Conservation (phyloP, 2,113 vertebrate genomes). For the Thinocorus orbignyianus region DNA sequence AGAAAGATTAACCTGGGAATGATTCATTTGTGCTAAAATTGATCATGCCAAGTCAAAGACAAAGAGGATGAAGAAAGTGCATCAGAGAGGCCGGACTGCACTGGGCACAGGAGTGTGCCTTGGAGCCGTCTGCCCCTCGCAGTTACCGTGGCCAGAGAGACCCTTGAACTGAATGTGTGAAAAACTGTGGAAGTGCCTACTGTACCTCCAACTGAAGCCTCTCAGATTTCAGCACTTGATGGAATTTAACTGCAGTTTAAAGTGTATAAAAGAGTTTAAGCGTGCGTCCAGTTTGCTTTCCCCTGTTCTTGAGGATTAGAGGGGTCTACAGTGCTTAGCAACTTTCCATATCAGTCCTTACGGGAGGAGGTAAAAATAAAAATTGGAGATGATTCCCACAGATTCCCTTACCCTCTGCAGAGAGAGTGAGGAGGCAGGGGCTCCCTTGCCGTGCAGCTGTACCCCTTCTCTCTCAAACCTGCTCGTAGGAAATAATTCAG, state of each 20-base stretch:
- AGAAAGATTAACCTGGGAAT: neutral
- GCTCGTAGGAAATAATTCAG: neutral
- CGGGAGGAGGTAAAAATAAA: neutral
- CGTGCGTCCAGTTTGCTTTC: neutral
- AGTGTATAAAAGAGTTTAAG: neutral
- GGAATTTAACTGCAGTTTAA: neutral
- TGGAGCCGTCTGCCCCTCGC: rapidly evolving
- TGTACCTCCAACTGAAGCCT: rapidly evolving
- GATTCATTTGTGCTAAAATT: neutral
- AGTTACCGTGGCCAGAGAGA: rapidly evolving
- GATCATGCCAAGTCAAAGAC: neutral
- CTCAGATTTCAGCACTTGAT: neutral
- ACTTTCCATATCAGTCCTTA: neutral
- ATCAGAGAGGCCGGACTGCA: neutral
- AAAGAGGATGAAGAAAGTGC: neutral
- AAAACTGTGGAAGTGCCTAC: neutral
- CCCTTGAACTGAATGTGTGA: neutral
- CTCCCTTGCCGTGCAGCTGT: rapidly evolving
- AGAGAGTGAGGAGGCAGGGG: neutral
- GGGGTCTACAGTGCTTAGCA: neutral
- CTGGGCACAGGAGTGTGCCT: rapidly evolving
- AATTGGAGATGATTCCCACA: rapidly evolving
- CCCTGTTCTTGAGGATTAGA: neutral
- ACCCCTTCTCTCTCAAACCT: neutral
- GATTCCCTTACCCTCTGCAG: neutral